These are phyloP conservation scores for Erebia aethiops DNA, from an alignment of 2,888 invertebrate genomes.

Conservation along the genomic window DNA sequence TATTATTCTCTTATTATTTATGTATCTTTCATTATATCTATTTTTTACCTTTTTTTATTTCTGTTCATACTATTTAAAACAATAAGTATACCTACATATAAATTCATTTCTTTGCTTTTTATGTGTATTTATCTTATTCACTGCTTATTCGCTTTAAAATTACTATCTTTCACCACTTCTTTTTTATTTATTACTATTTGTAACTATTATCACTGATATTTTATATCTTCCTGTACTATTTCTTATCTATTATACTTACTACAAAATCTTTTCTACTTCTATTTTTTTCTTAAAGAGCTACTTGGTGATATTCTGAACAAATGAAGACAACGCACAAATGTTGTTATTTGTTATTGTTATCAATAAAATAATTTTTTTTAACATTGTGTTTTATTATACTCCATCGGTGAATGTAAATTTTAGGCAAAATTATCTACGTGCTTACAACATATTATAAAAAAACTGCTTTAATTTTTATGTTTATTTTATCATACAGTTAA, in stretches of 20 bases:
- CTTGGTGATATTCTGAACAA: conserved; percentile 63
- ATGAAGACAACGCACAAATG: conserved; percentile 52
- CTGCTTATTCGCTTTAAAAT: neutral
- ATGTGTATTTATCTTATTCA: neutral
- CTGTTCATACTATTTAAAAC: neutral
- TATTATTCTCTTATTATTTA: no score
- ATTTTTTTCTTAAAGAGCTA: conserved; percentile 45
- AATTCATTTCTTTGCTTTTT: neutral
- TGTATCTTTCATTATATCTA: no score
- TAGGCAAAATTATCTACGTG: neutral
- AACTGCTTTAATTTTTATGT: conserved; percentile 38
- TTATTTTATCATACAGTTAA: conserved; percentile 77
- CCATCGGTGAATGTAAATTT: neutral
- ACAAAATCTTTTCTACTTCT: neutral
- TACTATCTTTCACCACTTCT: neutral
- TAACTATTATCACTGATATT: neutral
- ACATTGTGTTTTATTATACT: conserved; percentile 45
- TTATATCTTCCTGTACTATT: neutral
- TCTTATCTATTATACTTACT: conserved; percentile 9
- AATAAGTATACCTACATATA: neutral
- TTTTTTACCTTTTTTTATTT: neutral
- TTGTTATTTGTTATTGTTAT: conserved; percentile 53
- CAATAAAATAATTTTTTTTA: conserved; percentile 49
- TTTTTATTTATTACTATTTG: neutral
- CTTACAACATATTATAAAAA: neutral